These are phyloP conservation scores for Eristalinus aeneus DNA, from an alignment of 2,888 invertebrate species.

Conservation along the genomic window DNA sequence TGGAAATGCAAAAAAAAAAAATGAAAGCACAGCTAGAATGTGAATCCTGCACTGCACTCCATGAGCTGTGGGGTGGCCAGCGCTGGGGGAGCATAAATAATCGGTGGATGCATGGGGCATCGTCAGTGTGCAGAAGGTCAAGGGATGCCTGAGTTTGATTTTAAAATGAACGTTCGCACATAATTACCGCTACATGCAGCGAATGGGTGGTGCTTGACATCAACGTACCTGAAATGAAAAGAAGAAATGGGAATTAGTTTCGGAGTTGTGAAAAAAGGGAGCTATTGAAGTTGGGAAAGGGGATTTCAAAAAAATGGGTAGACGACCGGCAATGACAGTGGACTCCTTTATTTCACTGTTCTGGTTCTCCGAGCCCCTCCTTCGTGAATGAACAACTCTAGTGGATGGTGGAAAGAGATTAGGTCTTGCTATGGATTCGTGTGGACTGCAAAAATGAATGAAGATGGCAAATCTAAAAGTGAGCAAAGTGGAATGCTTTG, in stretches of 20 bases:
- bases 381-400: too few relatives aligned
- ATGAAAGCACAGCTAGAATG: background rate
- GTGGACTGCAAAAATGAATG: too few relatives aligned
- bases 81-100: background rate
- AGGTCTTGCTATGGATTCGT: too few relatives aligned
- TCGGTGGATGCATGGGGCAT: background rate
- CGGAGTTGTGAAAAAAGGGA: background rate
- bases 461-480: too few relatives aligned
- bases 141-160: background rate
- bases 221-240: conserved; percentile 29
- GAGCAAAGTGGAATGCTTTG: too few relatives aligned
- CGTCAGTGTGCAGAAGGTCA: background rate
- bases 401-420: too few relatives aligned
- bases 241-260: background rate
- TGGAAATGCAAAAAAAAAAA: background rate
- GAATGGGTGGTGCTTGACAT: background rate
- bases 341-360: too few relatives aligned
- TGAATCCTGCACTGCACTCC: background rate
- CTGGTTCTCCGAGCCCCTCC: too few relatives aligned
- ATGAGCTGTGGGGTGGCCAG: background rate
- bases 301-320: too few relatives aligned
- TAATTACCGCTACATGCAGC: background rate
- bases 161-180: background rate
- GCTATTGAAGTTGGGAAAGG: too few relatives aligned
- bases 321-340: too few relatives aligned